A percentile compares a stretch with the other conserved stretches of the same genome.
Conservation (phyloP, 1,140 invertebrate genomes). For the Anoplophora glabripennis region DNA sequence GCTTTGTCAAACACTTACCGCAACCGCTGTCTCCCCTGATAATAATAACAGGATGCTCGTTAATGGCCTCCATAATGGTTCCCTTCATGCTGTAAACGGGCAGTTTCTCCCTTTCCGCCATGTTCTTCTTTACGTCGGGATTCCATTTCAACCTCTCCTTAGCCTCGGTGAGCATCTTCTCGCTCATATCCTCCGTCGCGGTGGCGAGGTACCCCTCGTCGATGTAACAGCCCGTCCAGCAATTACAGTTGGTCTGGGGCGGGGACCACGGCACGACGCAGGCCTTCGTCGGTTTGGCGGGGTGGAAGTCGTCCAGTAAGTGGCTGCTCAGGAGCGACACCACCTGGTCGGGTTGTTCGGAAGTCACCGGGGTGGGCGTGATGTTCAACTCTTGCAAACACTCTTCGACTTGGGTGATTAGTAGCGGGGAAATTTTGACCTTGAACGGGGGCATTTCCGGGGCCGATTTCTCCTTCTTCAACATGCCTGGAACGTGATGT, state of each 20-base stretch:
- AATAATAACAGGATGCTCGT: slow-evolving; percentile 82
- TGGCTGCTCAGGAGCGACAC: slow-evolving; percentile 59
- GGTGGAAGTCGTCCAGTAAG: slow-evolving; percentile 63
- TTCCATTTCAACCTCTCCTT: slow-evolving; percentile 65
- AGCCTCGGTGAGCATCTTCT: slow-evolving; percentile 66
- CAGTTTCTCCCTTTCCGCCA: slow-evolving; percentile 64
- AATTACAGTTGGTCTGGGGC: slow-evolving; percentile 93
- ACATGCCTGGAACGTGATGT: slow-evolving; percentile 49
- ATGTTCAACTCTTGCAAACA: slow-evolving; percentile 64
- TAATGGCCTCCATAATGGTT: slow-evolving; percentile 78
- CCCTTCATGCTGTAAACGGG: slow-evolving; percentile 73
- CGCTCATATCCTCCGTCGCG: slow-evolving; percentile 73
- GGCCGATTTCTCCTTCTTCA: slow-evolving; percentile 68
- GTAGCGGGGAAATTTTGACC: slow-evolving; percentile 68
- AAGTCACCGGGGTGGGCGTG: slow-evolving; percentile 45
- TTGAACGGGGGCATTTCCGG: slow-evolving; percentile 77
- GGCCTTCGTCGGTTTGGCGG: slow-evolving; percentile 55
- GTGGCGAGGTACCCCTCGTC: slow-evolving; percentile 82
- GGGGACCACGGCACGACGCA: slow-evolving; percentile 94
- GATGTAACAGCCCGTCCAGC: slow-evolving; percentile 92
- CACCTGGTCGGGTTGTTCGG: slow-evolving; percentile 33
- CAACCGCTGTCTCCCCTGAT: slow-evolving; percentile 94
- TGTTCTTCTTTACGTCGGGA: slow-evolving; percentile 58
- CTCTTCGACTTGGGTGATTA: slow-evolving; percentile 63
- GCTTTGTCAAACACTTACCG: slow-evolving; percentile 76